Evolutionary conservation across 2,797 vertebrate genomes (phyloP).

Genomic region (Enteromius mattozi): DNA sequence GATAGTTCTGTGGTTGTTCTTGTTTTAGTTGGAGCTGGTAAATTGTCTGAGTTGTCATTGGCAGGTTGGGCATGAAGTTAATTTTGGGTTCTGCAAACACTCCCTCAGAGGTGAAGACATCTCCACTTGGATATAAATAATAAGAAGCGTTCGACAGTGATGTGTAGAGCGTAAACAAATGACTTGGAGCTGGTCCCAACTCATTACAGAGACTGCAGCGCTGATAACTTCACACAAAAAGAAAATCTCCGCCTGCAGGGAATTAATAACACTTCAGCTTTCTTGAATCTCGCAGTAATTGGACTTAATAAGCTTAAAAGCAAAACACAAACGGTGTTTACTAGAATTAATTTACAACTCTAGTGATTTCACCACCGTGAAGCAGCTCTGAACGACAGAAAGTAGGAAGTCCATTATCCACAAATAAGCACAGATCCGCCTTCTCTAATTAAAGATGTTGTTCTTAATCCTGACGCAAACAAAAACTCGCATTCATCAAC

Average conservation of each 20-base stretch:
- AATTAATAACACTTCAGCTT: constrained; percentile 64
- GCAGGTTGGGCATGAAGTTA: constrained; percentile 1
- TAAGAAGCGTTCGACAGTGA: constrained; percentile 3
- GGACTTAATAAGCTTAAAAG: constrained; percentile 69
- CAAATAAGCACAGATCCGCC: constrained; percentile 6
- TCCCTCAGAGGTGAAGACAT: constrained; percentile 12
- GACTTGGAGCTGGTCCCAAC: constrained; percentile 22
- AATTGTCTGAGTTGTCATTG: not conserved
- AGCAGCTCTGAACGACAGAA: constrained; percentile 36
- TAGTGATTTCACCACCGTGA: constrained; percentile 63
- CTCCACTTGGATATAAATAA: constrained; percentile 10
- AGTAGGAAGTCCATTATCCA: constrained; percentile 22
- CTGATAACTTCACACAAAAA: constrained; percentile 36
- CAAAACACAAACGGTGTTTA: constrained; percentile 66
- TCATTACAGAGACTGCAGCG: constrained; percentile 19
- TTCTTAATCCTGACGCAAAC: constrained; percentile 26
- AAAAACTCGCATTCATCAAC: constrained; percentile 16
- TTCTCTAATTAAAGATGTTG: constrained; percentile 19
- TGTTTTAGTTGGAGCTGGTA: not conserved
- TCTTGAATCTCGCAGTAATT: constrained; percentile 67
- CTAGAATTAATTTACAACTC: constrained; percentile 67
- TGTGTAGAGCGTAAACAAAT: constrained; percentile 27
- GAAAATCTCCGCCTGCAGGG: constrained; percentile 23
- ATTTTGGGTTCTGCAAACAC: constrained; percentile 7
- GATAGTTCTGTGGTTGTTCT: not conserved